Evolutionary conservation across 2,797 vertebrate species (phyloP).

Genomic region (Graptemys geographica): DNA sequence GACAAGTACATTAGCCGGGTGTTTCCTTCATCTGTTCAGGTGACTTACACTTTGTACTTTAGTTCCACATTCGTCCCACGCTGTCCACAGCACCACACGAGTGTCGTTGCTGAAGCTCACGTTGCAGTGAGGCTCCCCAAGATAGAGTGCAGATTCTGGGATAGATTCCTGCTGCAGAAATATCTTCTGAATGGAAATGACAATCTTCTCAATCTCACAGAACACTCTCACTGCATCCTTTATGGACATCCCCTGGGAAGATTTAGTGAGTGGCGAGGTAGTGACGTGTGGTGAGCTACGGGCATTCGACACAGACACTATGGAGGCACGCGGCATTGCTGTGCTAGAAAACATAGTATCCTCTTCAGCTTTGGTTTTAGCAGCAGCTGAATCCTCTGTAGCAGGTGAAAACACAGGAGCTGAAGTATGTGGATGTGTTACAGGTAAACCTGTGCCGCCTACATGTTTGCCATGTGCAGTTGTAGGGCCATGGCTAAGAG

Average conservation of each 20-base stretch:
- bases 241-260: constrained; percentile 1
- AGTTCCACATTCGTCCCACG: constrained; percentile 86
- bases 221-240: constrained; percentile 74
- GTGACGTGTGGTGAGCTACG: background rate
- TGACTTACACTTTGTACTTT: constrained; percentile 82
- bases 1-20: background rate
- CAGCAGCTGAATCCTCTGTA: background rate
- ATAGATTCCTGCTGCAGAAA: constrained; percentile 83
- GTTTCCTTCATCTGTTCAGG: accelerated
- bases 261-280: background rate
- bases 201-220: constrained; percentile 82
- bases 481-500: background rate
- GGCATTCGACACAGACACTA: accelerated
- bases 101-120: constrained; percentile 80
- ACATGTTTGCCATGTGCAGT: background rate
- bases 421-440: constrained; percentile 6
- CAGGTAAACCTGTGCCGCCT: background rate
- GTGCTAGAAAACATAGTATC: background rate
- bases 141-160: constrained; percentile 81
- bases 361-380: background rate
- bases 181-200: constrained; percentile 79
- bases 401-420: background rate
- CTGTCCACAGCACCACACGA: constrained; percentile 81
- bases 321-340: background rate
- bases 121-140: constrained; percentile 84